phyloP scores from a whole-genome alignment of 1,140 invertebrate species.

The Limonius californicus region DNA sequence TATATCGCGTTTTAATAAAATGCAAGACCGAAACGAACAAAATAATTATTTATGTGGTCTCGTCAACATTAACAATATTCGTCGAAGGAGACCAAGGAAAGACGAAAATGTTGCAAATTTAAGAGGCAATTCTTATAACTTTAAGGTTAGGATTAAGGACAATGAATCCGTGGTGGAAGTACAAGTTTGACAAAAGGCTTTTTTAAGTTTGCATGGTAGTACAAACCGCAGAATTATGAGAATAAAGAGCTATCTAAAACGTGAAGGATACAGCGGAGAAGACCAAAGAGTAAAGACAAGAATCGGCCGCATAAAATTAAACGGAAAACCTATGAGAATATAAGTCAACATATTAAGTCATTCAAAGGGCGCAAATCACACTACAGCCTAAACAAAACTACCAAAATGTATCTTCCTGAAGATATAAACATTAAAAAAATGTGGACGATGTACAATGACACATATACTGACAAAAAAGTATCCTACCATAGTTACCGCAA shows the following conservation, averaged over 20 bases:
- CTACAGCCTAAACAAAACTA: background rate
- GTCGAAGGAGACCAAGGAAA: too few relatives aligned
- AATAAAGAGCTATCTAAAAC: background rate
- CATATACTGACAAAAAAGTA: background rate
- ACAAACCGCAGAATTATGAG: background rate
- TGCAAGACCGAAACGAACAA: background rate
- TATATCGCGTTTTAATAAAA: background rate
- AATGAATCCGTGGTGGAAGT: background rate
- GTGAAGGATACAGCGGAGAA: slow-evolving; percentile 1
- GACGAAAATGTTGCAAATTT: background rate
- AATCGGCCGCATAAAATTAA: background rate
- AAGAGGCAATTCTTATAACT: background rate
- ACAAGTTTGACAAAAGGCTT: background rate
- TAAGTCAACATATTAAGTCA: background rate
- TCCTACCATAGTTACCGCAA: slow-evolving; percentile 1
- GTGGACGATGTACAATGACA: background rate
- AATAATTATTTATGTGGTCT: too few relatives aligned
- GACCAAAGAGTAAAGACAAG: background rate
- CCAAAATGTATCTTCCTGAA: background rate
- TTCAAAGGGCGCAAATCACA: background rate
- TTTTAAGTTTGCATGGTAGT: background rate
- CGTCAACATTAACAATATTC: too few relatives aligned
- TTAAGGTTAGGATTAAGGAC: background rate
- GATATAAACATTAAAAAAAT: background rate
- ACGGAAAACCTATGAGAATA: background rate